Conservation (phyloP, 2,113 vertebrate species). For the Nesoenas mayeri region DNA sequence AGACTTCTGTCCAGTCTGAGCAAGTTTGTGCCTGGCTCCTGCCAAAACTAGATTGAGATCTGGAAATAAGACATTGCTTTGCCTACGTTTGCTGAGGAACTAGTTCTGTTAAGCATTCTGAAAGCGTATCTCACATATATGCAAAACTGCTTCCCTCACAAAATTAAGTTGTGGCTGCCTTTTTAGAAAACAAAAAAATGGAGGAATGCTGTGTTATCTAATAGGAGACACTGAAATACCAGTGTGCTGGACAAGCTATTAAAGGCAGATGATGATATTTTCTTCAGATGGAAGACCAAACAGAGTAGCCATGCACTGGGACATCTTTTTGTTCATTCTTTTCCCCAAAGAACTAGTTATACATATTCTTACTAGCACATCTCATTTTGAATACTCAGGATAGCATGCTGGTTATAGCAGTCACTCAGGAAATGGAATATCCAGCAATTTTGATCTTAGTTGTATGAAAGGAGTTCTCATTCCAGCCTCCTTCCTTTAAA, state of each 20-base stretch:
- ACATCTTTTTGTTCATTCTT: not conserved
- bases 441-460: not conserved
- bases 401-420: not conserved
- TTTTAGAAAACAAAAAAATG: not conserved
- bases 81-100: constrained; percentile 29
- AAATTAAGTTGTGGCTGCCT: not conserved
- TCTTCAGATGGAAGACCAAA: not conserved
- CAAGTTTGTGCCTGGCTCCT: constrained; percentile 34
- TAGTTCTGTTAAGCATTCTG: constrained; percentile 17
- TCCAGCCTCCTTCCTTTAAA: not conserved
- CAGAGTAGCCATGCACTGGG: not conserved
- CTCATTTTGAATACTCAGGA: not conserved
- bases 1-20: constrained; percentile 43
- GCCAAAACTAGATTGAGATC: constrained; percentile 37
- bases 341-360: not conserved
- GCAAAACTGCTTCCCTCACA: constrained; percentile 4
- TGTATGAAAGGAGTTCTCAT: not conserved
- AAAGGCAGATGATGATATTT: not conserved
- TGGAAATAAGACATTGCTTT: constrained; percentile 28
- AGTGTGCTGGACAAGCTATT: not conserved
- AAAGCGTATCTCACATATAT: not conserved
- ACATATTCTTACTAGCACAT: not conserved
- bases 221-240: not conserved
- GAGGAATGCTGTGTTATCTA: not conserved
- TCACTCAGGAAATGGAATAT: not conserved